These are phyloP conservation scores for Vollenhovia emeryi DNA, from an alignment of 1,140 invertebrate species.

Conservation along the genomic window DNA sequence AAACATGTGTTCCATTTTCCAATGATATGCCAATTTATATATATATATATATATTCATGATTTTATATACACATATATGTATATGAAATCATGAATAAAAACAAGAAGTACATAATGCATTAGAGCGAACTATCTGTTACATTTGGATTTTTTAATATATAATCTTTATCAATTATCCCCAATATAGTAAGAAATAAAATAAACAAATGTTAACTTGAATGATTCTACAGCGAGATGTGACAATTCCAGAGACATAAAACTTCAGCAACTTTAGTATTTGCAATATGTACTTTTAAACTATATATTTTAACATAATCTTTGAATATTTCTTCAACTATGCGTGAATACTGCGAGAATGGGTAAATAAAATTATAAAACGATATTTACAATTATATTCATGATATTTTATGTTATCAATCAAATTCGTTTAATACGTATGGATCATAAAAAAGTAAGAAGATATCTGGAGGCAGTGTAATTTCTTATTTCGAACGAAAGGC, in stretches of 20 bases:
- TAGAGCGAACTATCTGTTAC: background rate
- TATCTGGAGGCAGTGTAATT: conserved; percentile 14
- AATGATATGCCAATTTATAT: background rate
- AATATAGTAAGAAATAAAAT: background rate
- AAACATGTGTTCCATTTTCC: background rate
- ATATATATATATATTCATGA: background rate
- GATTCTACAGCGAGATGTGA: conserved; percentile 11
- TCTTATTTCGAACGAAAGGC: background rate
- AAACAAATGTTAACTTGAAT: background rate
- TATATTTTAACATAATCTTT: conserved; percentile 10
- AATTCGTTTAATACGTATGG: background rate
- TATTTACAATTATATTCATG: conserved; percentile 21
- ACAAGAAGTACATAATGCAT: background rate
- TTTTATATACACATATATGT: no score
- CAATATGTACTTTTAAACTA: background rate
- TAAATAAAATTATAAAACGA: conserved; percentile 23
- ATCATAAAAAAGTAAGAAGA: background rate
- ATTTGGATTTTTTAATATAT: background rate
- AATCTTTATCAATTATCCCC: background rate
- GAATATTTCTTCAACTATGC: background rate
- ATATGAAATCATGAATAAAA: background rate
- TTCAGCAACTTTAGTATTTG: background rate
- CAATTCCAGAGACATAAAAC: background rate
- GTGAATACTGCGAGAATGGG: background rate
- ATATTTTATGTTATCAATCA: background rate